Conservation (phyloP, 2,888 invertebrate species). For the Coelinius sp. region DNA sequence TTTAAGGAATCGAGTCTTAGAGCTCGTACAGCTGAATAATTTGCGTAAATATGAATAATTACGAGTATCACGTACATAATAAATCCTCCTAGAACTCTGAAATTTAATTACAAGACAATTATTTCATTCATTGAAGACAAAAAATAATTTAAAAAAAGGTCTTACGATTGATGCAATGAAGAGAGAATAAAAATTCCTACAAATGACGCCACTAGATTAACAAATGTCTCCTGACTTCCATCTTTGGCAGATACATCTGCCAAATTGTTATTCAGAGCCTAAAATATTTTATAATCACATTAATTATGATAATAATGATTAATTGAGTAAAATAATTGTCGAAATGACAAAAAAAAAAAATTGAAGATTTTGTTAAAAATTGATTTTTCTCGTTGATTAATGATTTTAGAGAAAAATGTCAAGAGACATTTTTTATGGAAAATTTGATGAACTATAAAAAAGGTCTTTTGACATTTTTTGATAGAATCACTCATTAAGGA, state of each 20-base stretch:
- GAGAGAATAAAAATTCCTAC: constrained; percentile 84
- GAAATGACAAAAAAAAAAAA: constrained; percentile 25
- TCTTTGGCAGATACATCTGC: constrained; percentile 96
- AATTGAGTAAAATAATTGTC: constrained; percentile 17
- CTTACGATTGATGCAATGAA: constrained; percentile 74
- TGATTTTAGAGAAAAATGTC: too few relatives aligned
- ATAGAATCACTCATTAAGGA: too few relatives aligned
- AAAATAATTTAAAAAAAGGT: constrained; percentile 15
- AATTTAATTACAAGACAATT: not conserved
- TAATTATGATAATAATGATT: not conserved
- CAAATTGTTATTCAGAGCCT: constrained; percentile 88
- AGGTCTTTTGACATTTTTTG: too few relatives aligned
- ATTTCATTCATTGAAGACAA: not conserved
- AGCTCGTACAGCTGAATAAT: constrained; percentile 88
- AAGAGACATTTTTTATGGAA: too few relatives aligned
- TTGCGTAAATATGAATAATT: constrained; percentile 85
- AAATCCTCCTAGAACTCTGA: constrained; percentile 77
- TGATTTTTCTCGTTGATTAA: too few relatives aligned
- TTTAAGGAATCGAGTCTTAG: constrained; percentile 87
- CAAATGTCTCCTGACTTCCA: constrained; percentile 96
- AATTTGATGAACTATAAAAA: too few relatives aligned
- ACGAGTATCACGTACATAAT: constrained; percentile 83
- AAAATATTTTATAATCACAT: constrained; percentile 39
- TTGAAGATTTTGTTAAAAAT: too few relatives aligned
- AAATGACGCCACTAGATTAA: constrained; percentile 90